Conservation (phyloP, 2,888 invertebrate species). For the Cistogaster globosa region DNA sequence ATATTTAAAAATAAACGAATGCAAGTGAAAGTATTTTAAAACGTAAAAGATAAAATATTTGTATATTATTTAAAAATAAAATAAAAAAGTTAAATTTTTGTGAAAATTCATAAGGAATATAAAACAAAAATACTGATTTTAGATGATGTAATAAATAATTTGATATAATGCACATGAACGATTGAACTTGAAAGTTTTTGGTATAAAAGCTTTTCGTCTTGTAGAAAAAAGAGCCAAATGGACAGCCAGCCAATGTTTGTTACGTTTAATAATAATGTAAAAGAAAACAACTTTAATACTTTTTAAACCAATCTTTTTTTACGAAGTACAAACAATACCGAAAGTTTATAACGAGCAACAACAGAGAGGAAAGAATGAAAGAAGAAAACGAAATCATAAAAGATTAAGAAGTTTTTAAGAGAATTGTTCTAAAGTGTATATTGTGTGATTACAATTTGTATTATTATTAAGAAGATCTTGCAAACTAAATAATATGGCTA, state of each 20-base stretch:
- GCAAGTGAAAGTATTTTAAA: background rate
- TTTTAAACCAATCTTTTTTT: constrained; percentile 14
- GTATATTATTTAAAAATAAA: background rate
- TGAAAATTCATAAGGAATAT: background rate
- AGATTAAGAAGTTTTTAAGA: background rate
- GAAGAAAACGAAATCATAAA: background rate
- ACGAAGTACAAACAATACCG: background rate
- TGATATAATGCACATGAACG: background rate
- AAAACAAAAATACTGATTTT: background rate
- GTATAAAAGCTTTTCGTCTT: constrained; percentile 42
- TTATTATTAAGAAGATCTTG: background rate
- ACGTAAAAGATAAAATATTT: background rate
- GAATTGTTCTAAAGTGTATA: background rate
- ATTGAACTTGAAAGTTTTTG: constrained; percentile 48
- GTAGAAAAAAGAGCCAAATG: background rate
- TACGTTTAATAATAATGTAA: background rate
- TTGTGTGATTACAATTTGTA: background rate
- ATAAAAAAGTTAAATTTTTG: background rate
- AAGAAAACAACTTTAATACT: background rate
- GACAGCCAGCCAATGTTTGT: background rate
- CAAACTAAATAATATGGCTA: constrained; percentile 85
- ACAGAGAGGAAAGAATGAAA: background rate
- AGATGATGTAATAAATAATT: constrained; percentile 56
- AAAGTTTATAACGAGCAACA: constrained; percentile 1
- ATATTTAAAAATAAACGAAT: background rate